Conservation (phyloP, 2,888 invertebrate genomes). For the Drosophila pullipes region DNA sequence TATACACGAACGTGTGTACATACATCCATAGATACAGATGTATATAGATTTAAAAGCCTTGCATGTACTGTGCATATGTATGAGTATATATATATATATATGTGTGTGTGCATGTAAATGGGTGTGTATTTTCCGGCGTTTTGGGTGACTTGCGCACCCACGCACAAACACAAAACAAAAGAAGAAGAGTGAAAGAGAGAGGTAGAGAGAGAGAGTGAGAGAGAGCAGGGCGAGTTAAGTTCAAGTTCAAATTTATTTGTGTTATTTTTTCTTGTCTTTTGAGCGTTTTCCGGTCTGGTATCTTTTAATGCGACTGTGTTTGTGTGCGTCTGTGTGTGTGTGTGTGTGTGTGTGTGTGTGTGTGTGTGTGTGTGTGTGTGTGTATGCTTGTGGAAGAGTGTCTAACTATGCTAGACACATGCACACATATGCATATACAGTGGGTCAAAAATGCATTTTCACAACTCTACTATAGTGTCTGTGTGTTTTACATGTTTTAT, state of each 20-base stretch:
- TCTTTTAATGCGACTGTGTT: conserved; percentile 9
- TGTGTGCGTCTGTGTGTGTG: background rate
- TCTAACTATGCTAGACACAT: conserved; percentile 6
- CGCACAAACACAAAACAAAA: conserved; percentile 16
- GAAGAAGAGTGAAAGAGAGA: background rate
- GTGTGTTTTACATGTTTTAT: background rate
- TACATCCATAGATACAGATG: background rate
- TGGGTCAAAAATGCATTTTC: background rate
- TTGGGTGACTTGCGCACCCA: conserved; percentile 29
- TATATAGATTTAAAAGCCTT: conserved; percentile 7
- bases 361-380: background rate
- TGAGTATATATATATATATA: background rate
- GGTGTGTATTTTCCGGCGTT: conserved; percentile 60
- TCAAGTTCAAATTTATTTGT: conserved; percentile 78
- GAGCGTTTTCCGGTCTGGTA: conserved; percentile 60
- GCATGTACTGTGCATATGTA: conserved; percentile 10
- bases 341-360: background rate
- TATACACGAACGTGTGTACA: conserved; percentile 13
- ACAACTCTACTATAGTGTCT: background rate
- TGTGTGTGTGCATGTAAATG: conserved; percentile 20
- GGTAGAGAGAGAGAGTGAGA: background rate
- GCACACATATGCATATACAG: background rate
- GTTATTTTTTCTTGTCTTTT: conserved; percentile 50
- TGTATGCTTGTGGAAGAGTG: conserved; percentile 13
- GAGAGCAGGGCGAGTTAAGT: conserved; percentile 66